phyloP scores from a whole-genome alignment of 1,140 invertebrate genomes.

The Scaptomyza hsui region DNA sequence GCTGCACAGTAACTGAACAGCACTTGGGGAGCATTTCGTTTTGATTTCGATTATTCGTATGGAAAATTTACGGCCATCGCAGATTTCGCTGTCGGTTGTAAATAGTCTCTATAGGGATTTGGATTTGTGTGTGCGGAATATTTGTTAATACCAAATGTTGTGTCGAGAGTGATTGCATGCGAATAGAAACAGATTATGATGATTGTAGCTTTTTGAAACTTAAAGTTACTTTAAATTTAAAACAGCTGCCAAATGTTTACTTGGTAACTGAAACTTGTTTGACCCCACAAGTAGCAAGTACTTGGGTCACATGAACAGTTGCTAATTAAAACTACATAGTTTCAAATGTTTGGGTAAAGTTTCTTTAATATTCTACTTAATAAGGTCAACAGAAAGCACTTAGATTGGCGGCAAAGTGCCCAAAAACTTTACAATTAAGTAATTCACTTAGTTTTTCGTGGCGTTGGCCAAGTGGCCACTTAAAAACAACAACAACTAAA shows the following conservation, averaged over 20 bases:
- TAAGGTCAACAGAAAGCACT: conserved; percentile 21
- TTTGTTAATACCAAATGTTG: conserved; percentile 11
- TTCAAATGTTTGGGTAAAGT: conserved; percentile 54
- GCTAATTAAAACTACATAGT: conserved; percentile 61
- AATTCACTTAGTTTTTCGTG: conserved; percentile 36
- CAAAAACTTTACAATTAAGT: conserved; percentile 36
- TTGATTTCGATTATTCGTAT: conserved; percentile 54
- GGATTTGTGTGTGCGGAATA: conserved; percentile 6
- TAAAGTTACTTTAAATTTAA: too few relatives aligned
- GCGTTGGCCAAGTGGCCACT: conserved; percentile 56
- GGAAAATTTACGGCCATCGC: conserved; percentile 37
- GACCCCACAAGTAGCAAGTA: conserved; percentile 2
- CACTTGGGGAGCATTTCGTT: conserved; percentile 48
- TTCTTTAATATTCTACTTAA: conserved; percentile 38
- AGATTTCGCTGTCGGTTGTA: conserved; percentile 1
- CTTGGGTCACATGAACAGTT: conserved; percentile 1
- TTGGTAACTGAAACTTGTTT: not conserved
- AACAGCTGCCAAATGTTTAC: not conserved
- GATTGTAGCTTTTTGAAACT: too few relatives aligned
- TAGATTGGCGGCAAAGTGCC: conserved; percentile 8
- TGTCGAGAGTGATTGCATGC: not conserved
- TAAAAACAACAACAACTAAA: conserved; percentile 27
- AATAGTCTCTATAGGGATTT: not conserved
- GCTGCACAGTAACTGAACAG: conserved; percentile 32
- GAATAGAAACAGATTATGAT: too few relatives aligned